Conservation (phyloP, 2,888 invertebrate genomes). For the Drosophila neonasuta region DNA sequence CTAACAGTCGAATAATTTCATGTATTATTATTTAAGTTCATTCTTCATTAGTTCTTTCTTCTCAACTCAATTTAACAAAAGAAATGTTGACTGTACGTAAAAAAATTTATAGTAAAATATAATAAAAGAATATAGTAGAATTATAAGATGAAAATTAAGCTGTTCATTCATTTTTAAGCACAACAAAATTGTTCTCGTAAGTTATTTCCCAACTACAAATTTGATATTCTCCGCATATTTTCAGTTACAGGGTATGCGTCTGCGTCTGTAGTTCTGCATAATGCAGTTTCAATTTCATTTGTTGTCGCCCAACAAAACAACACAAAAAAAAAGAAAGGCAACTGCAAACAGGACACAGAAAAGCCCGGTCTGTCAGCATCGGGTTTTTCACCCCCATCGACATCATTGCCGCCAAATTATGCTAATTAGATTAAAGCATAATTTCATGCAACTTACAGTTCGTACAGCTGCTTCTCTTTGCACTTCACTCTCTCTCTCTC, state of each 20-base stretch:
- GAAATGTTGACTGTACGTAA: no score
- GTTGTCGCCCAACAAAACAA: conserved; percentile 48
- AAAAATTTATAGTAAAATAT: no score
- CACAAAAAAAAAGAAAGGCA: conserved; percentile 8
- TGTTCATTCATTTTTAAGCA: no score
- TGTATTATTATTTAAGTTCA: no score
- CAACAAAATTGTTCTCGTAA: no score
- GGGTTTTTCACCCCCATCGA: conserved; percentile 34
- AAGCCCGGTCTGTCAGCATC: conserved; percentile 17
- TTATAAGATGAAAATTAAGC: no score
- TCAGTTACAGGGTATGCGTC: conserved; percentile 35
- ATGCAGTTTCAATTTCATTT: conserved; percentile 77
- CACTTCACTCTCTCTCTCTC: conserved; percentile 18
- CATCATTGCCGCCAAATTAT: conserved; percentile 73
- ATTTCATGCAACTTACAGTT: conserved; percentile 73
- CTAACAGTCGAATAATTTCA: no score
- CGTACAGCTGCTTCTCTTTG: conserved; percentile 15
- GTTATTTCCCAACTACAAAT: not conserved
- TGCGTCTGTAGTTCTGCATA: conserved; percentile 61
- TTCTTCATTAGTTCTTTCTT: no score
- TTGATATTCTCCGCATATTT: not conserved
- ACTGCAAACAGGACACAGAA: conserved; percentile 43
- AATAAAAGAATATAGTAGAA: no score
- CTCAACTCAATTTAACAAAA: no score
- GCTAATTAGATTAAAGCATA: conserved; percentile 79